Conservation (phyloP, 2,113 vertebrate species). For the Hymenochirus boettgeri region DNA sequence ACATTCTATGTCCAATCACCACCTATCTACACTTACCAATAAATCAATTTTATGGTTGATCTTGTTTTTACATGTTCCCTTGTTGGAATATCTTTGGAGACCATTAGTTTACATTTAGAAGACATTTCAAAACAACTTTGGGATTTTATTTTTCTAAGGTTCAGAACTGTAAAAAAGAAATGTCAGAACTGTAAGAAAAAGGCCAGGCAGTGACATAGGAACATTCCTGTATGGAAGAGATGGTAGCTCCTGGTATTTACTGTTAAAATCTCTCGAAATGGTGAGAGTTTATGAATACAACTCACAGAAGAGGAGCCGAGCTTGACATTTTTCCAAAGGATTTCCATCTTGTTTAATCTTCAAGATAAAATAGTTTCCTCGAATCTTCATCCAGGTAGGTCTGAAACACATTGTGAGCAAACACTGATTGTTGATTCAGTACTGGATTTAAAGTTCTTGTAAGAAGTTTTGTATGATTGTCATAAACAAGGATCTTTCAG, state of each 20-base stretch:
- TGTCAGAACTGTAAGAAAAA: too few relatives aligned
- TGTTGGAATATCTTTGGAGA: too few relatives aligned
- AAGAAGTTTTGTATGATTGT: slow-evolving; percentile 17
- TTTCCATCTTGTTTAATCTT: slow-evolving; percentile 64
- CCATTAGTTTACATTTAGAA: too few relatives aligned
- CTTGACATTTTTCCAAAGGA: slow-evolving; percentile 52
- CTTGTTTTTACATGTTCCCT: too few relatives aligned
- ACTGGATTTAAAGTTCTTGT: slow-evolving; percentile 19
- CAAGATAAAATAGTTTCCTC: slow-evolving; percentile 69
- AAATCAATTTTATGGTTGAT: too few relatives aligned
- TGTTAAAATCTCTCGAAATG: slow-evolving; percentile 31
- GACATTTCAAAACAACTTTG: too few relatives aligned
- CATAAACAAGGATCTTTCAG: slow-evolving; percentile 16
- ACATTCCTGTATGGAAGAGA: slow-evolving; percentile 27
- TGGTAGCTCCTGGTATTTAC: slow-evolving; percentile 21
- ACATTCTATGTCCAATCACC: too few relatives aligned
- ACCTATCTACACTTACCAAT: too few relatives aligned
- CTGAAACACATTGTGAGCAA: slow-evolving; percentile 57
- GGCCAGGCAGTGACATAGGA: too few relatives aligned
- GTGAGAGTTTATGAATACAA: slow-evolving; percentile 37
- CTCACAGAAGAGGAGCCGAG: slow-evolving; percentile 33
- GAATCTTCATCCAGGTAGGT: slow-evolving; percentile 64
- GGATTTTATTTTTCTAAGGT: too few relatives aligned
- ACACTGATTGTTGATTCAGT: slow-evolving; percentile 27
- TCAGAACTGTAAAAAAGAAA: too few relatives aligned